phyloP scores from a whole-genome alignment of 2,113 vertebrate species.

The Hippolais icterina region DNA sequence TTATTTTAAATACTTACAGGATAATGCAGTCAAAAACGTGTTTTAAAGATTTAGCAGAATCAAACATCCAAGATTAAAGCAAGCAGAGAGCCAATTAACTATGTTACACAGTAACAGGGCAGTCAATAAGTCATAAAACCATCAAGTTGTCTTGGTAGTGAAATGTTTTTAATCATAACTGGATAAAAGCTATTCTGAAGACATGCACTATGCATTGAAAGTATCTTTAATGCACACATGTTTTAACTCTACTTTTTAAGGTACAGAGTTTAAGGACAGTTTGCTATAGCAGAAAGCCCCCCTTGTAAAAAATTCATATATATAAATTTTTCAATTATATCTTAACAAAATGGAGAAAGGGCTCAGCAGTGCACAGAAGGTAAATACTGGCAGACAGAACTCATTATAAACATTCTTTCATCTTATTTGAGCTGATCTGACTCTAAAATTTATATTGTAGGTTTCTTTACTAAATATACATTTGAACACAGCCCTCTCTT shows the following conservation, averaged over 20 bases:
- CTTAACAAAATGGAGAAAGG: neutral
- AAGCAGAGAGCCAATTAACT: conserved; percentile 15
- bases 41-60: conserved; percentile 47
- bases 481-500: neutral
- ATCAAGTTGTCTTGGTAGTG: neutral
- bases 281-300: neutral
- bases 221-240: neutral
- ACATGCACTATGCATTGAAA: neutral
- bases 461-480: neutral
- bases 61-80: conserved; percentile 28
- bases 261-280: neutral
- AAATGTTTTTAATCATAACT: conserved; percentile 41
- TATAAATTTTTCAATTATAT: neutral
- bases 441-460: neutral
- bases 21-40: neutral
- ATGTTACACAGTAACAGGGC: neutral
- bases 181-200: conserved; percentile 32
- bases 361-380: neutral
- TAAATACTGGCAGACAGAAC: neutral
- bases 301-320: neutral
- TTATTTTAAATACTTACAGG: conserved; percentile 4
- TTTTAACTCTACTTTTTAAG: neutral
- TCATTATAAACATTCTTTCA: neutral
- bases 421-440: neutral
- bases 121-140: conserved; percentile 48